A percentile compares a stretch with the other conserved stretches of the same genome.
These are phyloP conservation scores for Tachypleus tridentatus DNA, from an alignment of 1,140 invertebrate genomes.

Conservation along the genomic window DNA sequence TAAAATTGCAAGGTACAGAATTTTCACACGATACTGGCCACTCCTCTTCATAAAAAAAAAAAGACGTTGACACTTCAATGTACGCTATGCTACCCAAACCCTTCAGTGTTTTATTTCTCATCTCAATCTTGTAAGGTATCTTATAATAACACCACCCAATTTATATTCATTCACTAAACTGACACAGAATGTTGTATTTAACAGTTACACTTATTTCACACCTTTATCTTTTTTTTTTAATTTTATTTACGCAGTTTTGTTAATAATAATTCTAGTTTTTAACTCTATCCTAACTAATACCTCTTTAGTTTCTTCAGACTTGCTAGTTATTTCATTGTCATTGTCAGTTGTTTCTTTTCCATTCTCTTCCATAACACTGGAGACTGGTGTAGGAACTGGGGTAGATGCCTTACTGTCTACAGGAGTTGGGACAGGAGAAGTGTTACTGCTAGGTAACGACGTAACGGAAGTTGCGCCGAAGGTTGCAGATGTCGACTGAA, in stretches of 20 bases:
- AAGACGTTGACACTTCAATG: no score
- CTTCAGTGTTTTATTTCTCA: no score
- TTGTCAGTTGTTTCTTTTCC: conserved; percentile 24
- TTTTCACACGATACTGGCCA: no score
- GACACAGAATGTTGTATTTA: no score
- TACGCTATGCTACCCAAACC: no score
- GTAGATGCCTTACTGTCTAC: conserved; percentile 45
- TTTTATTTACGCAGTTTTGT: conserved; percentile 13
- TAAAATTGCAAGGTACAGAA: no score
- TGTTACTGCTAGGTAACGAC: not conserved
- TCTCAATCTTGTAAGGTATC: no score
- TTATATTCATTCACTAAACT: no score
- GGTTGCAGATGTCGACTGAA: conserved; percentile 43
- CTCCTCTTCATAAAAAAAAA: no score
- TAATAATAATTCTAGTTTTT: conserved; percentile 2
- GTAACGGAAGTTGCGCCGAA: conserved; percentile 29
- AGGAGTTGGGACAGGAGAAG: conserved; percentile 16
- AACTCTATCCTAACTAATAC: conserved; percentile 14
- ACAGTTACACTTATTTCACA: no score
- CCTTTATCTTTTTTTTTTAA: no score
- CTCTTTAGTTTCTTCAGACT: conserved; percentile 12
- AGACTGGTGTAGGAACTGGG: conserved; percentile 52
- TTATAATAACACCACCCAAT: no score
- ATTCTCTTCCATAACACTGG: conserved; percentile 26
- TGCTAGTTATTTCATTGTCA: conserved; percentile 13